Conservation (phyloP, 1,140 invertebrate species). For the Patella vulgata region DNA sequence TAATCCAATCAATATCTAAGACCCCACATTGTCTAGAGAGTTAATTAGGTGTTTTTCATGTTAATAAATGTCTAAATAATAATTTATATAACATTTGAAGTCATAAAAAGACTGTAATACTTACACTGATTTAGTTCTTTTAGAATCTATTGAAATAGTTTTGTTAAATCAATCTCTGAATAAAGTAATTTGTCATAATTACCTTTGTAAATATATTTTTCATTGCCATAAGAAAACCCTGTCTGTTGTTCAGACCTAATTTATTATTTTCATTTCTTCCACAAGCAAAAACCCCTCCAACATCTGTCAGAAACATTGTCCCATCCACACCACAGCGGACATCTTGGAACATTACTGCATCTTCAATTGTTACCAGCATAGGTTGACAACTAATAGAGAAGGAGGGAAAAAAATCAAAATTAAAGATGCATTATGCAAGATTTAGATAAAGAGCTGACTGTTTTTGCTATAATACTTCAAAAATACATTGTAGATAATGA, state of each 20-base stretch:
- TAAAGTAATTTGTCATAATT: too few relatives aligned
- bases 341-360: conserved; percentile 69
- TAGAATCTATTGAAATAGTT: too few relatives aligned
- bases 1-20: background rate
- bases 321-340: conserved; percentile 75
- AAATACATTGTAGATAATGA: background rate
- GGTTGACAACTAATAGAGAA: conserved; percentile 67
- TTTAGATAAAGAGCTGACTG: too few relatives aligned
- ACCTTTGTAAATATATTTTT: conserved; percentile 67
- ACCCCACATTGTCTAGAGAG: background rate
- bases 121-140: too few relatives aligned
- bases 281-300: conserved; percentile 75
- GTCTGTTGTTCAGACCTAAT: conserved; percentile 73
- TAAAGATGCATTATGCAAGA: too few relatives aligned
- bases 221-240: conserved; percentile 69
- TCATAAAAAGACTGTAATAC: background rate
- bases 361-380: conserved; percentile 66
- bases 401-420: background rate
- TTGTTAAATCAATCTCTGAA: too few relatives aligned
- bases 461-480: too few relatives aligned
- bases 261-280: conserved; percentile 78
- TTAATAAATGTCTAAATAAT: too few relatives aligned
- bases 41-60: background rate
- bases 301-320: conserved; percentile 75
- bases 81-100: too few relatives aligned